phyloP scores from a whole-genome alignment of 2,888 invertebrate species.

The Coremacera marginata region DNA sequence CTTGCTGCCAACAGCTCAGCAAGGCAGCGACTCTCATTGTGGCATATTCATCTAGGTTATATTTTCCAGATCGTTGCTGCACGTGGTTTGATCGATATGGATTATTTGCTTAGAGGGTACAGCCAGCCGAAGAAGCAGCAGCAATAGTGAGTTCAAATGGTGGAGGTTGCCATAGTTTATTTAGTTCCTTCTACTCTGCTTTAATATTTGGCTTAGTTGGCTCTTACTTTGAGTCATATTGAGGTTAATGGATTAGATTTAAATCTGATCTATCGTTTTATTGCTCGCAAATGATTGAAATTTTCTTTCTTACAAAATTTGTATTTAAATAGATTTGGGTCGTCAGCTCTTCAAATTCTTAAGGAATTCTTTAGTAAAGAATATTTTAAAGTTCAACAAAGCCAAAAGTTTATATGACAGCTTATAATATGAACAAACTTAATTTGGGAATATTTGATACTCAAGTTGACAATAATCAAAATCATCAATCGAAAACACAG shows the following conservation, averaged over 20 bases:
- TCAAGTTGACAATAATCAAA: too few species aligned
- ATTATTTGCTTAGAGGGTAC: constrained; percentile 31
- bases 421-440: too few species aligned
- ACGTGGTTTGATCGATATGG: constrained; percentile 38
- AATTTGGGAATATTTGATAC: too few species aligned
- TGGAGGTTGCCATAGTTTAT: background rate
- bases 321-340: too few species aligned
- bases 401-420: too few species aligned
- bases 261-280: constrained; percentile 50
- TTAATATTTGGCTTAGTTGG: background rate
- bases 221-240: background rate
- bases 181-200: background rate
- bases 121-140: background rate
- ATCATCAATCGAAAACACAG: too few species aligned
- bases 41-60: background rate
- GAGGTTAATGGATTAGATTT: constrained; percentile 36
- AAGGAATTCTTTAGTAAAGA: too few species aligned
- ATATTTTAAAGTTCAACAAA: too few species aligned
- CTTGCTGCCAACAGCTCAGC: background rate
- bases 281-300: constrained; percentile 31
- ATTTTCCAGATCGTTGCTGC: constrained; percentile 17
- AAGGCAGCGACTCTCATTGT: background rate
- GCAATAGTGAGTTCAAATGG: background rate
- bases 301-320: too few species aligned
- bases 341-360: too few species aligned